Evolutionary conservation across 2,113 vertebrate species (phyloP).

Genomic region (Zosterops borbonicus): DNA sequence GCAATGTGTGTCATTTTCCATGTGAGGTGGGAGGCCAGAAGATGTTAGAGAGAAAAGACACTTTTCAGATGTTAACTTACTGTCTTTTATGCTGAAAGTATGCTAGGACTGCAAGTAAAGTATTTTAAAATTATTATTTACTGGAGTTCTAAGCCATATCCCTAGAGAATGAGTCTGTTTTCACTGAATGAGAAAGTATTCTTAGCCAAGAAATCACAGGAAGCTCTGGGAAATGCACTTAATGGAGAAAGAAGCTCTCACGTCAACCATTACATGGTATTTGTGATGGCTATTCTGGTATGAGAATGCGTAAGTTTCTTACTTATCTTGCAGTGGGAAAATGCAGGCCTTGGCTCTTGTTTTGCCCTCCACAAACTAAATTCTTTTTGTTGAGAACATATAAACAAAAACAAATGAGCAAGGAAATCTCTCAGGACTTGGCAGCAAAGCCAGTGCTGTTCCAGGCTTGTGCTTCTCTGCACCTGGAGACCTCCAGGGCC

Average conservation of each 20-base stretch:
- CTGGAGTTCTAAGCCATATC: neutral
- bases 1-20: neutral
- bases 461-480: neutral
- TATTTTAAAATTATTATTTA: neutral
- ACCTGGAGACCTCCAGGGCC: fast-evolving
- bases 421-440: neutral
- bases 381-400: neutral
- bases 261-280: neutral
- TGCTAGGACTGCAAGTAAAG: neutral
- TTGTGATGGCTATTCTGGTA: neutral
- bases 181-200: neutral
- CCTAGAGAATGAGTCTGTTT: neutral
- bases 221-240: slow-evolving; percentile 8
- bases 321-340: slow-evolving; percentile 20
- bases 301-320: neutral
- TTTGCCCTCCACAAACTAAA: neutral
- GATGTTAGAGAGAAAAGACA: neutral
- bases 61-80: neutral
- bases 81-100: neutral
- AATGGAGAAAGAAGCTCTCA: neutral
- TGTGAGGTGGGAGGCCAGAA: neutral
- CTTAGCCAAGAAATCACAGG: neutral
- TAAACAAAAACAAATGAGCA: neutral
- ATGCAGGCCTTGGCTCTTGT: neutral
- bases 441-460: fast-evolving